Base-by-base conservation (phyloP, 30 jellyfish, hydroid and myxozoan genomes). In the Hydractinia echinata region DNA sequence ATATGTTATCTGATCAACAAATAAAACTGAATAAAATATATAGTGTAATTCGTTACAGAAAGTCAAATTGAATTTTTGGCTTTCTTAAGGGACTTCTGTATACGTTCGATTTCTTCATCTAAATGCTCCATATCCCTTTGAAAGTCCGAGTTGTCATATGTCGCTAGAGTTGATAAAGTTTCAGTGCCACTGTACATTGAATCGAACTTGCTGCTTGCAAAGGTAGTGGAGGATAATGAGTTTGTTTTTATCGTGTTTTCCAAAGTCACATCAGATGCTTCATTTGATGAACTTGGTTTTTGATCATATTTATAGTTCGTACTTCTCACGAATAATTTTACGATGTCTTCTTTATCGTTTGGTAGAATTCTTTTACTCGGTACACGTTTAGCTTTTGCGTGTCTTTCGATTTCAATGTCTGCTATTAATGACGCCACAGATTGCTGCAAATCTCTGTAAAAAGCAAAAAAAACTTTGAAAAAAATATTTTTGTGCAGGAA, bases 121-220 rank as follows among this genome's bases (percentile, higher is more conserved):
- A 77, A 66, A 54, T 77, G 76, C 19, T 54, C 58, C 81, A 77
- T 18, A 54, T 77, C 85, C 53, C 58, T 77, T 30, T 77, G 85
- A 54, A 77, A 77, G 18, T 77, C 85, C 18, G 55, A 15, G 60
- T 66, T 77, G 58, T 77, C 85, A 30, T 50, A 51, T 5, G 85
- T 77, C 55, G 20, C 58, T 55, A 77, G 82, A 5, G 85, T 77
- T 8, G 85, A 77, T 15, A 77, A 19, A 10, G 83, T 74, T 30
- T 55, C 83, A 49, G 51, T 20, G 4, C 19, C 74, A 64, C 74
- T 64, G 74, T 64, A 6, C 10, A 64, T 13, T 6, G 74, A 64
- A 51, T 64, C 74, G 51, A 64, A 44, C 0, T 44, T 13, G 0
- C 39, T 7, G 39, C 5, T 51, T n/a, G 39, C 8, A 7, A 64